Conservation (phyloP, 2,113 vertebrate genomes). For the human region GRCh38 chrX:139104501-139105000, state of each 20-base stretch:
- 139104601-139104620: background rate
- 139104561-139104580: background rate
- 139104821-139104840: background rate
- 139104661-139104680: background rate
- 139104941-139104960: background rate
- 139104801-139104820: background rate
- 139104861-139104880: background rate
- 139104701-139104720: background rate
- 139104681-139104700: background rate
- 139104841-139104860: too few relatives aligned
- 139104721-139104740: background rate
- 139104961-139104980: background rate
- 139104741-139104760: background rate
- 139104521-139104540: background rate
- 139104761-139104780: background rate
- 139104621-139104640: background rate
- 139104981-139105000: background rate
- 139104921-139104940: background rate
- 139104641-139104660: background rate
- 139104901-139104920: background rate
- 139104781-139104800: background rate
- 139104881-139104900: background rate
- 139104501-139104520: background rate
- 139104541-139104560: background rate
- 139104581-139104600: background rate